Conservation (phyloP, 2,113 vertebrate genomes). For the Callorhinus ursinus region DNA sequence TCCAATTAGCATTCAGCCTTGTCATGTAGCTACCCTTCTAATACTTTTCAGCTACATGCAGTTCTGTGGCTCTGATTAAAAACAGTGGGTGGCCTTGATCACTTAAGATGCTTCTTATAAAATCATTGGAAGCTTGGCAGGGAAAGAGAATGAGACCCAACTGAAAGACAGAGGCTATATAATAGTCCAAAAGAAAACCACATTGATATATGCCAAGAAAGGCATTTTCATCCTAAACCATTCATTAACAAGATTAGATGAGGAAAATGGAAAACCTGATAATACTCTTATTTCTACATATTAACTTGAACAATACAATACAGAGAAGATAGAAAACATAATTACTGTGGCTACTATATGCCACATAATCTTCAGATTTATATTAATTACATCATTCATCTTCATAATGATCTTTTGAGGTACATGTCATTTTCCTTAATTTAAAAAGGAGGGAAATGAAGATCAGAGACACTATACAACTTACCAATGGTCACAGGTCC, state of each 20-base stretch:
- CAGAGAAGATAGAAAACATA: background rate
- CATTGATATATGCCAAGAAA: background rate
- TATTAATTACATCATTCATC: background rate
- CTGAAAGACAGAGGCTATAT: background rate
- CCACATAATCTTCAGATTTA: background rate
- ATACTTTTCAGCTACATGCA: slow-evolving; percentile 11
- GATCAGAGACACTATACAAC: background rate
- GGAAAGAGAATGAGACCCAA: slow-evolving; percentile 8
- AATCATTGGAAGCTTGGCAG: background rate
- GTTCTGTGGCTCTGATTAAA: slow-evolving; percentile 60
- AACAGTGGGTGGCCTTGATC: slow-evolving; percentile 53
- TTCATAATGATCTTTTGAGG: background rate
- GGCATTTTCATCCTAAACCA: background rate
- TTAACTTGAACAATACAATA: background rate
- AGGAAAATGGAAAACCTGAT: background rate
- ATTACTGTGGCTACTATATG: background rate
- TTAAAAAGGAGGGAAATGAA: background rate
- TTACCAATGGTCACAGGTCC: background rate
- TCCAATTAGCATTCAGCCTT: slow-evolving; percentile 47
- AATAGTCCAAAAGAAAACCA: background rate
- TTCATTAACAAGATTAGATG: background rate
- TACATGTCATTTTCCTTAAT: background rate
- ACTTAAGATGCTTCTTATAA: slow-evolving; percentile 36
- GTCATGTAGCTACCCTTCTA: background rate
- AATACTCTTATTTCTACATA: background rate